Conservation (phyloP, 2,113 vertebrate species). For the Lepidothrix coronata region DNA sequence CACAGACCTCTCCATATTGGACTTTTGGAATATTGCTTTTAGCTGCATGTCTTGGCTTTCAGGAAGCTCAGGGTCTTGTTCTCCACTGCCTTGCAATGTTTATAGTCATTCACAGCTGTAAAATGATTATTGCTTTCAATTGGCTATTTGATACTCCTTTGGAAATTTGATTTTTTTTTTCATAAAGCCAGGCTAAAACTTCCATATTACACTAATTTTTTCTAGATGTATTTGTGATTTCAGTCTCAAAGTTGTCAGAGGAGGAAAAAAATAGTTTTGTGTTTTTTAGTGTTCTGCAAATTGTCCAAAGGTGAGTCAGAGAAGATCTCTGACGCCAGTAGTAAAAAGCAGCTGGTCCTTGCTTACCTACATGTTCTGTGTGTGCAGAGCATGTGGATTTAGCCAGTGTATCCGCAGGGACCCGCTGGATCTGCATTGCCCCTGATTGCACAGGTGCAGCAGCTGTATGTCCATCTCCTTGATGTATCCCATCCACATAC, state of each 20-base stretch:
- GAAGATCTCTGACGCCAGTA: background rate
- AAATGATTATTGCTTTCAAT: background rate
- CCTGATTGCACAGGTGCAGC: background rate
- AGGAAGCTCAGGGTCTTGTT: slow-evolving; percentile 44
- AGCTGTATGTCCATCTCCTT: background rate
- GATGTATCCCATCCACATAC: accelerated
- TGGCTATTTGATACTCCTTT: background rate
- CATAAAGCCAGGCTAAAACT: background rate
- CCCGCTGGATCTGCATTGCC: background rate
- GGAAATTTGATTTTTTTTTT: background rate
- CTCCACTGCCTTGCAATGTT: slow-evolving; percentile 42
- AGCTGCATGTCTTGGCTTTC: slow-evolving; percentile 47
- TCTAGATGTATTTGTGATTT: background rate
- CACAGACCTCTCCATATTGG: background rate
- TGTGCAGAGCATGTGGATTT: background rate
- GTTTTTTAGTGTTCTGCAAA: background rate
- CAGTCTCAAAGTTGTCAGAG: background rate
- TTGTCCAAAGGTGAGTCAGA: background rate
- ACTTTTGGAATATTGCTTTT: background rate
- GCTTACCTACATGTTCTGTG: background rate
- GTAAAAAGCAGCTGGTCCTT: background rate
- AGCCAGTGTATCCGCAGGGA: accelerated
- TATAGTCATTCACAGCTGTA: background rate
- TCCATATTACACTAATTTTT: background rate
- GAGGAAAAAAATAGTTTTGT: background rate